Conservation (phyloP, 1,140 invertebrate species). For the Pemphigus obesinymphae region DNA sequence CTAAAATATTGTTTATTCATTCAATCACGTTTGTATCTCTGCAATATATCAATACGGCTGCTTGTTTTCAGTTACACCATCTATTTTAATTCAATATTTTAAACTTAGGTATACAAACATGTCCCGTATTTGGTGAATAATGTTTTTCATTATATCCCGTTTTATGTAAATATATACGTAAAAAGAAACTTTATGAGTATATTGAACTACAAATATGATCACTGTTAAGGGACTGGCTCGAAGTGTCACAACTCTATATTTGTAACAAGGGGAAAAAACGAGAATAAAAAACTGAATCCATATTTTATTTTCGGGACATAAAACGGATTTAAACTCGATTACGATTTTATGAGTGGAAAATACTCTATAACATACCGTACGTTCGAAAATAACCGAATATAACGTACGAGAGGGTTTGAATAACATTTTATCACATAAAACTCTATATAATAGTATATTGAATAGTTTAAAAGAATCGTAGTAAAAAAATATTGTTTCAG, state of each 20-base stretch:
- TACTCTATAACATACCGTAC: not conserved
- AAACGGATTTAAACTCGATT: constrained; percentile 35
- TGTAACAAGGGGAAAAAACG: not conserved
- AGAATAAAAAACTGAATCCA: not conserved
- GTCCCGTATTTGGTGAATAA: not conserved
- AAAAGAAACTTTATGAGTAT: not conserved
- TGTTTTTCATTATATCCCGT: no score
- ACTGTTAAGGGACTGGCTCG: not conserved
- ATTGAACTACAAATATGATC: not conserved
- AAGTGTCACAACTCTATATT: not conserved
- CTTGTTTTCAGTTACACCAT: no score
- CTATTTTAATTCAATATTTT: no score
- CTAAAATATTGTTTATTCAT: no score
- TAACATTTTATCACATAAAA: not conserved
- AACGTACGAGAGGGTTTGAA: not conserved
- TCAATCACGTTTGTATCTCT: no score
- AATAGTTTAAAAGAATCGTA: not conserved
- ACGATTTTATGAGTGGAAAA: constrained; percentile 13
- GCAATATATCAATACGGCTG: no score
- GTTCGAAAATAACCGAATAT: not conserved
- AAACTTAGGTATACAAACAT: no score
- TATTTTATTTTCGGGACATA: constrained; percentile 18
- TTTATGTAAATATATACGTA: not conserved
- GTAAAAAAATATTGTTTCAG: not conserved
- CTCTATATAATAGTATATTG: not conserved